These are phyloP conservation scores for Manduca sexta DNA, from an alignment of 1,140 invertebrate species.

Conservation along the genomic window DNA sequence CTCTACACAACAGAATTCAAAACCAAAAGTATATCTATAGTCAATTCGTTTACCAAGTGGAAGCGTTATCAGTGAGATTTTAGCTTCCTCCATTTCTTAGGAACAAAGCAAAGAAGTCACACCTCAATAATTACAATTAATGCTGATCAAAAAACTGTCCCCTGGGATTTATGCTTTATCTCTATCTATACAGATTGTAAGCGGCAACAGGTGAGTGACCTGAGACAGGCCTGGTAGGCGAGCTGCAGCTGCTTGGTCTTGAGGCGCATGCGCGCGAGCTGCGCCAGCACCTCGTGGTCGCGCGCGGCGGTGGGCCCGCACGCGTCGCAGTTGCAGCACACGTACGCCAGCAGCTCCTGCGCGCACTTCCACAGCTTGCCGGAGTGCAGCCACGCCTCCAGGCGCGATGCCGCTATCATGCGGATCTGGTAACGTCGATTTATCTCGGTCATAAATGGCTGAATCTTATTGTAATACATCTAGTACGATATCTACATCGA, in stretches of 20 bases:
- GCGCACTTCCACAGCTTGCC: constrained; percentile 93
- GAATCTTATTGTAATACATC: too few relatives aligned
- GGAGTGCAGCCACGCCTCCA: constrained; percentile 97
- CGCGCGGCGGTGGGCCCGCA: constrained; percentile 83
- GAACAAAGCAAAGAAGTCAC: too few relatives aligned
- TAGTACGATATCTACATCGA: too few relatives aligned
- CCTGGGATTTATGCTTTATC: too few relatives aligned
- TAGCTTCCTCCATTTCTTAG: too few relatives aligned
- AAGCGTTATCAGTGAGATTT: too few relatives aligned
- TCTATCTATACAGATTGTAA: too few relatives aligned
- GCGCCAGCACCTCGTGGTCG: constrained; percentile 93
- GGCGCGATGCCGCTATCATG: constrained; percentile 83
- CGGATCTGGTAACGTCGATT: constrained; percentile 74
- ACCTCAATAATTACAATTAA: too few relatives aligned
- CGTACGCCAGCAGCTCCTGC: constrained; percentile 93
- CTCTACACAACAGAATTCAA: too few relatives aligned
- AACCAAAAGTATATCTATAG: too few relatives aligned
- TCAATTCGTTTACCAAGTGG: too few relatives aligned
- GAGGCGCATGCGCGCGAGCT: constrained; percentile 91
- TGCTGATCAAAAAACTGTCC: too few relatives aligned
- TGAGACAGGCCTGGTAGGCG: constrained; percentile 87
- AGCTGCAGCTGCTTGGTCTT: constrained; percentile 95
- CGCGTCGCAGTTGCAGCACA: constrained; percentile 87
- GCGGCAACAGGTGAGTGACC: constrained; percentile 14
- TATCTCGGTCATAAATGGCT: not conserved